phyloP scores from a whole-genome alignment of 2,797 vertebrate genomes.

The Rhinophrynus dorsalis region DNA sequence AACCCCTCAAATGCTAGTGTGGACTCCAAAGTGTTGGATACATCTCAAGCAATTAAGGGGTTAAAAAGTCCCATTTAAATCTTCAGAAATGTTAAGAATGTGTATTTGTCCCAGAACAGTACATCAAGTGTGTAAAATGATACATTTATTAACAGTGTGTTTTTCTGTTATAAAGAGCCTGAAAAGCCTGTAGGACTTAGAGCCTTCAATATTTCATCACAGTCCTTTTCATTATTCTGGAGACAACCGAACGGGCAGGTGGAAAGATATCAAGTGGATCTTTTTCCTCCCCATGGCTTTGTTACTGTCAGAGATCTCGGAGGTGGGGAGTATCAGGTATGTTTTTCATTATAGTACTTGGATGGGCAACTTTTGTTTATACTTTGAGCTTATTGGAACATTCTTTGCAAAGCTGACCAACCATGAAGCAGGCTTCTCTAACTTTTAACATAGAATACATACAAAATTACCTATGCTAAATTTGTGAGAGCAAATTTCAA shows the following conservation, averaged over 20 bases:
- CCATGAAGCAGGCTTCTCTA: slow-evolving; percentile 40
- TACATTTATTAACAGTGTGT: no score
- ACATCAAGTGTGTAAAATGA: no score
- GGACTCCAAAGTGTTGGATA: no score
- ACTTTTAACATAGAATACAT: slow-evolving; percentile 42
- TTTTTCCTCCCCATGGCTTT: slow-evolving; percentile 74
- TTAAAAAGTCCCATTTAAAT: no score
- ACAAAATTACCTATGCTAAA: slow-evolving; percentile 47
- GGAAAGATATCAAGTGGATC: slow-evolving; percentile 73
- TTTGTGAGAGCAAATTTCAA: slow-evolving; percentile 54
- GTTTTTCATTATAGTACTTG: slow-evolving; percentile 62
- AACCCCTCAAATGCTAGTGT: no score
- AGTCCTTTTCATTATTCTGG: slow-evolving; percentile 76
- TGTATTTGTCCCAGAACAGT: no score
- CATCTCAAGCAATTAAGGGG: no score
- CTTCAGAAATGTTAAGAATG: no score
- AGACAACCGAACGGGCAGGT: slow-evolving; percentile 65
- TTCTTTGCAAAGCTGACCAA: slow-evolving; percentile 49
- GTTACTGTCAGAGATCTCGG: slow-evolving; percentile 74
- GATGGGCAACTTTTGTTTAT: slow-evolving; percentile 54
- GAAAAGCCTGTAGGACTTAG: slow-evolving; percentile 60
- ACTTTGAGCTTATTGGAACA: slow-evolving; percentile 46
- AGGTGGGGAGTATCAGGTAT: slow-evolving; percentile 72
- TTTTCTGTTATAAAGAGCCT: slow-evolving; percentile 54
- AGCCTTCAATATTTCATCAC: slow-evolving; percentile 63